These are phyloP conservation scores for Pelodytes ibericus DNA, from an alignment of 2,797 vertebrate genomes.

Conservation along the genomic window DNA sequence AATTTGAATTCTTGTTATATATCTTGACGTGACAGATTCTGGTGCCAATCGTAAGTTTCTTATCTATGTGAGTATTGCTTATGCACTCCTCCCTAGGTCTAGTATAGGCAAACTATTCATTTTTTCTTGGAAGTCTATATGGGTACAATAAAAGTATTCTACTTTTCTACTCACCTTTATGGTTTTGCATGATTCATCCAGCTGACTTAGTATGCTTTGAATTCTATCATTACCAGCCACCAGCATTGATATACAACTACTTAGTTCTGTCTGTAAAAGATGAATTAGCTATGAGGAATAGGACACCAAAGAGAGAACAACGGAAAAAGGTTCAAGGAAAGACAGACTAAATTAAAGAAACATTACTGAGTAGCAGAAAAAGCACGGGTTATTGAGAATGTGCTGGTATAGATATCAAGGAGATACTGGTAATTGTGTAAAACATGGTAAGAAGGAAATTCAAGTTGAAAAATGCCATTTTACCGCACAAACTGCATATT, in stretches of 20 bases:
- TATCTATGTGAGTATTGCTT: too few species aligned
- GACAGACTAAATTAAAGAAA: background rate
- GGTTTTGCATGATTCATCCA: slow-evolving; percentile 85
- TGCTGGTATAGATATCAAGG: too few species aligned
- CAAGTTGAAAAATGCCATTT: too few species aligned
- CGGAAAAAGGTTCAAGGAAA: background rate
- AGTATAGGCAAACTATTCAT: too few species aligned
- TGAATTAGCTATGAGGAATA: background rate
- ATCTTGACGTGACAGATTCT: too few species aligned
- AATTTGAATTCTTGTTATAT: too few species aligned
- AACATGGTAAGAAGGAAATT: too few species aligned
- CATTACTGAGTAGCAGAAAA: background rate
- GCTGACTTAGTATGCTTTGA: slow-evolving; percentile 88
- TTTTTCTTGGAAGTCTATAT: background rate
- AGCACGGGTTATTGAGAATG: too few species aligned
- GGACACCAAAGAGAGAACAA: background rate
- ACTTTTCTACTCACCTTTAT: slow-evolving; percentile 75
- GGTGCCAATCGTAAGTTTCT: too few species aligned
- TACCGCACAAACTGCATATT: too few species aligned
- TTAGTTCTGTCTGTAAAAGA: slow-evolving; percentile 77
- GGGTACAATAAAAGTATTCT: background rate
- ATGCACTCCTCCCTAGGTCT: too few species aligned
- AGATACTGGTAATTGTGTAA: too few species aligned
- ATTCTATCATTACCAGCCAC: slow-evolving; percentile 88
- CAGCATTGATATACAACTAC: slow-evolving; percentile 89